These are phyloP conservation scores for Psittacula derbiana DNA, from an alignment of 2,797 vertebrate genomes.

Conservation along the genomic window DNA sequence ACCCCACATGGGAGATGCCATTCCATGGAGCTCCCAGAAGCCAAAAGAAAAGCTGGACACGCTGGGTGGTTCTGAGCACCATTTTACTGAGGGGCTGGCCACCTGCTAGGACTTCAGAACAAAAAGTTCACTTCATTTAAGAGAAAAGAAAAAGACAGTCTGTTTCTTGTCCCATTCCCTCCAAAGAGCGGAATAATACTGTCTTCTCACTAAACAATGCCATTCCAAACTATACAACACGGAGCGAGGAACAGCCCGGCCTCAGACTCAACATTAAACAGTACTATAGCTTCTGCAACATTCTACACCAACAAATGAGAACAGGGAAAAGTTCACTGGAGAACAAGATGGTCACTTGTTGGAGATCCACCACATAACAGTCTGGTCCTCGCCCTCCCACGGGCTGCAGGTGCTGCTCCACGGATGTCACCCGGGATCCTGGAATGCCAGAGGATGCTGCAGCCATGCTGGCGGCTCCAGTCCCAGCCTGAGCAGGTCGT, in stretches of 20 bases:
- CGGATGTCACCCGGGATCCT: accelerated
- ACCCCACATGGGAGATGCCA: accelerated
- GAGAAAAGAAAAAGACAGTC: conserved; percentile 35
- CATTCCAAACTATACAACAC: conserved; percentile 66
- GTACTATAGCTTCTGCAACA: conserved; percentile 51
- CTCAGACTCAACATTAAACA: conserved; percentile 58
- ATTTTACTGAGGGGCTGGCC: conserved; percentile 70
- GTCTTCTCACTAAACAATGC: conserved; percentile 48
- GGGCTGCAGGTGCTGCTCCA: not conserved
- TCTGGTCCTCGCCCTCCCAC: not conserved
- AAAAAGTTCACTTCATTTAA: conserved; percentile 55
- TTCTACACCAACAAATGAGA: conserved; percentile 63
- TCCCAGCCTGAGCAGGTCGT: accelerated
- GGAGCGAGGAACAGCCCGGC: conserved; percentile 23
- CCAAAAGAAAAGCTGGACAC: conserved; percentile 29
- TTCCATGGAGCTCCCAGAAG: not conserved
- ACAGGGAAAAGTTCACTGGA: conserved; percentile 33
- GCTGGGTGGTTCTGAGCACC: conserved; percentile 59
- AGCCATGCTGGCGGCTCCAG: accelerated
- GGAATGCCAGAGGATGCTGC: not conserved
- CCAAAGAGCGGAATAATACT: conserved; percentile 5
- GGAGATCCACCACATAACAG: conserved; percentile 6
- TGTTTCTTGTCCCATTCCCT: conserved; percentile 29
- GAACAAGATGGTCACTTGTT: conserved; percentile 22
- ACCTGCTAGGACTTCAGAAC: conserved; percentile 56